Conservation (phyloP, 2,888 invertebrate species). For the Phlogophora meticulosa region DNA sequence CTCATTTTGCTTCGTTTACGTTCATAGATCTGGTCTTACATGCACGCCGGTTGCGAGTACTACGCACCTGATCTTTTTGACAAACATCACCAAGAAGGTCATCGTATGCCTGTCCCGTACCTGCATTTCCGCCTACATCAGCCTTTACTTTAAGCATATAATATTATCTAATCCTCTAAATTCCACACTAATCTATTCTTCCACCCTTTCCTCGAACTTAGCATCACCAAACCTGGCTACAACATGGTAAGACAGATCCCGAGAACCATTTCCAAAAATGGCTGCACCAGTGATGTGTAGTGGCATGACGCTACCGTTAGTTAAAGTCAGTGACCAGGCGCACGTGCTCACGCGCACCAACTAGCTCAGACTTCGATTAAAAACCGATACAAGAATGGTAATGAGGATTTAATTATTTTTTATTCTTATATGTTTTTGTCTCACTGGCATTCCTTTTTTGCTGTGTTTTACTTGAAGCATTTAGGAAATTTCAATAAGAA, state of each 20-base stretch:
- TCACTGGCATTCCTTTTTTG: neutral
- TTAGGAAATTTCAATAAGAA: too few species aligned
- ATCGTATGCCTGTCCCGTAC: too few species aligned
- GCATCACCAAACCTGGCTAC: neutral
- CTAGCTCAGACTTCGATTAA: conserved; percentile 62
- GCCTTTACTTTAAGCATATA: too few species aligned
- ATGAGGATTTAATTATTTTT: conserved; percentile 62
- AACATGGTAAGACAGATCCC: conserved; percentile 35
- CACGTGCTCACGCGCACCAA: conserved; percentile 72
- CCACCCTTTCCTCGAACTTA: neutral
- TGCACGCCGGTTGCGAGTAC: too few species aligned
- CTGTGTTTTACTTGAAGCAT: neutral
- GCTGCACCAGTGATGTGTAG: conserved; percentile 55
- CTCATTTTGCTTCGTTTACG: too few species aligned
- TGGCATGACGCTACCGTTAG: conserved; percentile 80
- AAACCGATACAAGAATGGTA: conserved; percentile 61
- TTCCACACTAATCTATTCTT: neutral
- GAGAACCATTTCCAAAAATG: conserved; percentile 65
- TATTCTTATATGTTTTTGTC: conserved; percentile 36
- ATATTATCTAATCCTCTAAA: neutral
- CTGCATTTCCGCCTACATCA: too few species aligned
- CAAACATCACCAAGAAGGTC: too few species aligned
- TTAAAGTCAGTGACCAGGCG: conserved; percentile 81
- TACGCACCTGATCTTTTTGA: too few species aligned
- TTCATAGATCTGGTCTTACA: too few species aligned